Evolutionary conservation across 2,797 vertebrate species (phyloP), one percentile per base, ranked within the genome.

Genomic region (Botia almorhae): DNA sequence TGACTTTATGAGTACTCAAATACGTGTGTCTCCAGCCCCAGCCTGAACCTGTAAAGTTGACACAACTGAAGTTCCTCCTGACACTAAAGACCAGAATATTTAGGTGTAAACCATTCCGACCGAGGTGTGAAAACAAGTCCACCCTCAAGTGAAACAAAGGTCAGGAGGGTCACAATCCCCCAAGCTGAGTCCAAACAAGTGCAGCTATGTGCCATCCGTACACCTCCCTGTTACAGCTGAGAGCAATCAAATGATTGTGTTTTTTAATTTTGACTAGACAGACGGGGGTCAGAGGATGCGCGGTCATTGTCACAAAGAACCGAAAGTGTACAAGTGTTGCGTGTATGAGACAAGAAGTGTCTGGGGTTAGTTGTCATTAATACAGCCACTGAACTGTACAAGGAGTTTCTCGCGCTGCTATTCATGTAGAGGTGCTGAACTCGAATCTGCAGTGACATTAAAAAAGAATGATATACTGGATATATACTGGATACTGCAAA

Each of bases 81-180:
- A 53, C 46, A 23, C n/a, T 29, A 29, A 29, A 29, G 29, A 5
- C 23, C 17, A 51, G 3, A 48, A 68, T 11, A 53, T n/a, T 7
- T 5, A 23, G 3, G 16, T 69, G 10, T 29, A 11, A 19, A 56
- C 53, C 13, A 7, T n/a, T n/a, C n/a, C n/a, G n/a, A n/a, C n/a
- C n/a, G n/a, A n/a, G n/a, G n/a, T n/a, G n/a, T n/a, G n/a, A n/a
- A n/a, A n/a, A n/a, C n/a, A n/a, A n/a, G n/a, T n/a, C n/a, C n/a
- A n/a, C n/a, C n/a, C n/a, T n/a, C 68, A 84, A 83, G 71, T 81
- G 79, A 78, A 81, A 78, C 74, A 82, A 43, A 83, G 68, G 83
- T 82, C 88, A 87, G 46, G 29, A 21, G 56, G 17, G 69, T 61
- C 19, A 70, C 33, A n/a, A n/a, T n/a, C n/a, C n/a, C n/a, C n/a